These are phyloP conservation scores for Oscheius sp. DNA, from an alignment of 2,888 invertebrate species.

Conservation along the genomic window DNA sequence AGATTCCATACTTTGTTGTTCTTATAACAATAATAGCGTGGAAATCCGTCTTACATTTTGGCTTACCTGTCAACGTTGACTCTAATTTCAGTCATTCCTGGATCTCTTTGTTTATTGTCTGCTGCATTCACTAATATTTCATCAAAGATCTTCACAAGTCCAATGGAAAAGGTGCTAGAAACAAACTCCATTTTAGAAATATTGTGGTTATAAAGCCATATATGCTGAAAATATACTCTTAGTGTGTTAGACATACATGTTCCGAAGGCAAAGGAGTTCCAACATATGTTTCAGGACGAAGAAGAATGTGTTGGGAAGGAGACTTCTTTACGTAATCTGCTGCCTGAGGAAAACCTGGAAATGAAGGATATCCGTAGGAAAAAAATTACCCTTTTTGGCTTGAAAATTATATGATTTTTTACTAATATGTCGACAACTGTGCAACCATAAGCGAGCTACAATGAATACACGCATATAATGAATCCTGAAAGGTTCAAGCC, in stretches of 20 bases:
- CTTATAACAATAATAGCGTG: neutral
- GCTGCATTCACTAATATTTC: constrained; percentile 87
- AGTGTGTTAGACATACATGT: neutral
- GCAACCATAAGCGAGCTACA: too few species aligned
- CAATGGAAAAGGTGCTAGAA: constrained; percentile 26
- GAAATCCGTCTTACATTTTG: neutral
- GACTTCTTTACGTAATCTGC: constrained; percentile 40
- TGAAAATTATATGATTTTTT: too few species aligned
- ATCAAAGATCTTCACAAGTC: constrained; percentile 83
- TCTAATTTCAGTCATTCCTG: constrained; percentile 43
- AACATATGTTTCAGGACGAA: constrained; percentile 96
- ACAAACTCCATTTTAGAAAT: constrained; percentile 7
- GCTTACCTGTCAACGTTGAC: constrained; percentile 78
- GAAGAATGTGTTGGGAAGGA: constrained; percentile 84
- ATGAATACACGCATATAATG: too few species aligned
- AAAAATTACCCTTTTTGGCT: neutral
- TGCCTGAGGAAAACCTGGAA: constrained; percentile 27
- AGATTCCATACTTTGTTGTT: neutral
- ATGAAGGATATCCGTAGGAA: neutral
- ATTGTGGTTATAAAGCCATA: constrained; percentile 30
- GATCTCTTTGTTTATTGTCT: constrained; percentile 56
- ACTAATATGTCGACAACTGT: too few species aligned
- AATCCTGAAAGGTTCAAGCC: too few species aligned
- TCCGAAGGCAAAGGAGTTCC: constrained; percentile 76
- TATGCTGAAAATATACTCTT: neutral